Conservation (phyloP, 92 coral and sea anemone species). For the Palythoa heliodiscus region DNA sequence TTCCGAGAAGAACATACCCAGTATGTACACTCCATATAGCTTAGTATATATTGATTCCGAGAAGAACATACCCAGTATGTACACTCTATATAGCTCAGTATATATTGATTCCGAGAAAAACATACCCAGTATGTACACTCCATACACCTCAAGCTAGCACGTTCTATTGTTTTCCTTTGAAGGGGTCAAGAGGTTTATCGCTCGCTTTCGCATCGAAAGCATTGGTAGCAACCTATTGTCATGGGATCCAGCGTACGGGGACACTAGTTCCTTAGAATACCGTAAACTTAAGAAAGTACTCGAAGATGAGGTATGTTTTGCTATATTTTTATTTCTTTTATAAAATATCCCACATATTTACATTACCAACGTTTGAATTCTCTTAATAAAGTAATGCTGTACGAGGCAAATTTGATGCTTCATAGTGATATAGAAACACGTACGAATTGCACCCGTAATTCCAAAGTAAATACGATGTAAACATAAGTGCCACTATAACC, state of each 20-base stretch:
- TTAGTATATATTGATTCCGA: background rate
- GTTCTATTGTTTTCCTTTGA: background rate
- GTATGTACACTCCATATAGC: background rate
- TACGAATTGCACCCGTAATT: too few species aligned
- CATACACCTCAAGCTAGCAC: background rate
- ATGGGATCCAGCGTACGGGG: background rate
- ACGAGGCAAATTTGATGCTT: too few species aligned
- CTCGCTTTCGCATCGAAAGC: background rate
- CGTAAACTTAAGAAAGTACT: background rate
- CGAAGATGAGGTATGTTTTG: background rate
- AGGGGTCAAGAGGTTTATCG: background rate
- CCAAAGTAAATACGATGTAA: too few species aligned
- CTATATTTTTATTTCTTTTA: too few species aligned
- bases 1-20: background rate
- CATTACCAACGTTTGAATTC: too few species aligned
- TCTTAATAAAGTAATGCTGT: too few species aligned
- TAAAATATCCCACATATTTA: too few species aligned
- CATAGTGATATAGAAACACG: too few species aligned
- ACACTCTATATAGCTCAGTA: too few species aligned
- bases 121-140: background rate
- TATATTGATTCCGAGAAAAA: background rate
- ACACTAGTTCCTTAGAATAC: background rate
- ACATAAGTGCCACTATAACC: too few species aligned
- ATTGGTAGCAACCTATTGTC: background rate
- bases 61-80: background rate